These are phyloP conservation scores for Nyctibius bracteatus DNA, from an alignment of 2,113 vertebrate species.

Conservation along the genomic window DNA sequence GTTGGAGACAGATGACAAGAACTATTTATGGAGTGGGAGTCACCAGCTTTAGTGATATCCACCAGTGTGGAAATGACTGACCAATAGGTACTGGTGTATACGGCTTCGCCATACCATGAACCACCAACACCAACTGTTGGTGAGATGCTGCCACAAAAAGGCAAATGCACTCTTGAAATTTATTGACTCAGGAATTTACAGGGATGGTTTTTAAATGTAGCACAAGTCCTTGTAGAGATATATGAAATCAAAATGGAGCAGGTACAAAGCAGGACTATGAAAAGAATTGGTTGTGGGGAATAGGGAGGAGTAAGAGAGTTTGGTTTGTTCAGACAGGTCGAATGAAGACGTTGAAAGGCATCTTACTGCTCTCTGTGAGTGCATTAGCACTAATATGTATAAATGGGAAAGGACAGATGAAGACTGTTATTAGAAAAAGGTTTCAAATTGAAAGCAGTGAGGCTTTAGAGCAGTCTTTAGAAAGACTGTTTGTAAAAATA, in stretches of 20 bases:
- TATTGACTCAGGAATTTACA: background rate
- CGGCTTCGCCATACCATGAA: background rate
- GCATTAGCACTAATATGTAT: background rate
- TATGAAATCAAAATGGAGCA: background rate
- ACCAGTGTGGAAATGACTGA: background rate
- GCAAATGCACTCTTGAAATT: background rate
- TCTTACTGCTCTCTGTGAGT: background rate
- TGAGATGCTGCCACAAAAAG: background rate
- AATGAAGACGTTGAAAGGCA: background rate
- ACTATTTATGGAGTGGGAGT: background rate
- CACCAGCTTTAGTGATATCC: background rate
- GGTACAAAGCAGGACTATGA: background rate
- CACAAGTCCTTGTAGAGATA: background rate
- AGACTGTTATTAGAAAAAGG: background rate
- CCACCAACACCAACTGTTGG: background rate
- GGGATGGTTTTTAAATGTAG: background rate
- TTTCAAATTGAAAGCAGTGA: background rate
- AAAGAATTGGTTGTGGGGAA: background rate
- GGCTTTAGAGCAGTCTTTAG: background rate
- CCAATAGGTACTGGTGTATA: fast-evolving
- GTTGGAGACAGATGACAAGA: background rate
- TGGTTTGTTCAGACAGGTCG: background rate
- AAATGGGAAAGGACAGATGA: background rate
- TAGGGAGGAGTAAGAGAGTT: background rate
- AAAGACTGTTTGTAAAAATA: background rate